Conservation (phyloP, 2,797 vertebrate species). For the Muscicapa striata region DNA sequence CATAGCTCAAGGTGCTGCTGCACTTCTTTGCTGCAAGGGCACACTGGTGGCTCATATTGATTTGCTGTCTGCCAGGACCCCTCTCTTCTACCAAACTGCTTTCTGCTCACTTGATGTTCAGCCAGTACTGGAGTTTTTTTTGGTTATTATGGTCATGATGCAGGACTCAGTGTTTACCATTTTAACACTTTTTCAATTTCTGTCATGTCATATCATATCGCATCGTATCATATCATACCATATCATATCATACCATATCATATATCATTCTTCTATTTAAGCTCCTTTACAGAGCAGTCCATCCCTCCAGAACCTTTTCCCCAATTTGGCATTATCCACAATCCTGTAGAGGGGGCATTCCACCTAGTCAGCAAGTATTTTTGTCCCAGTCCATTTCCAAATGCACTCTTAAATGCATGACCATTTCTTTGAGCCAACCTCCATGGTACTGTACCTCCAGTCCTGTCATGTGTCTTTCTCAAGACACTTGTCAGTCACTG, state of each 20-base stretch:
- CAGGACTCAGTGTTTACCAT: neutral
- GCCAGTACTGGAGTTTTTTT: neutral
- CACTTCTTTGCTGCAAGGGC: neutral
- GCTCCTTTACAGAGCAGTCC: neutral
- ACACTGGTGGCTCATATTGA: neutral
- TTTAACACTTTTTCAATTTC: neutral
- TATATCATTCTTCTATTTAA: neutral
- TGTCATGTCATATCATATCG: neutral
- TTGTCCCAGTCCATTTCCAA: neutral
- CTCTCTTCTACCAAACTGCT: neutral
- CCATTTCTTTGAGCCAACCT: neutral
- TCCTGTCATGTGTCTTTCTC: neutral
- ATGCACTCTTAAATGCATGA: neutral
- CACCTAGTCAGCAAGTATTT: neutral
- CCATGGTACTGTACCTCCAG: neutral
- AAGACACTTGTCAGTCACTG: neutral
- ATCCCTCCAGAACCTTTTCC: neutral
- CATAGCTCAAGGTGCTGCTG: neutral
- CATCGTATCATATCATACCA: too few species aligned
- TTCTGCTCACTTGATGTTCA: neutral
- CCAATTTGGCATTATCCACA: neutral
- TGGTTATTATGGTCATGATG: neutral
- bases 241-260: too few species aligned
- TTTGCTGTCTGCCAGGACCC: neutral
- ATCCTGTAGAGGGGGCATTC: accelerated